Conservation (phyloP, 2,113 vertebrate species). For the Onychorhynchus coronatus region DNA sequence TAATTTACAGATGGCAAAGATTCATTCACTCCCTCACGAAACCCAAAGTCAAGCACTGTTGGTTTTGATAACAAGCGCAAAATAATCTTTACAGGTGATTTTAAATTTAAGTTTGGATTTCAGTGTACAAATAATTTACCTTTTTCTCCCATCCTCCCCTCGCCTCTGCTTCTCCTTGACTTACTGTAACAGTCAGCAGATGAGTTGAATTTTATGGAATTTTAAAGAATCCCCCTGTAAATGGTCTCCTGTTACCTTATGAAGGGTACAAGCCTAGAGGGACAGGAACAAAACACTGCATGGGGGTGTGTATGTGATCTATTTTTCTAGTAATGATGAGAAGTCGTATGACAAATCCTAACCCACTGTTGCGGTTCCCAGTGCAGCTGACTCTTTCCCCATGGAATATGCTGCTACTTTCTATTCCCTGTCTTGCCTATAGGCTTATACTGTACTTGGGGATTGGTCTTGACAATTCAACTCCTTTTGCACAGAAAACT, state of each 20-base stretch:
- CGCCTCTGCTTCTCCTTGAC: neutral
- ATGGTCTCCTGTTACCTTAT: slow-evolving; percentile 52
- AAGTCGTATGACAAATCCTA: slow-evolving; percentile 39
- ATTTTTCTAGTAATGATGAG: slow-evolving; percentile 50
- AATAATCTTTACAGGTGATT: neutral
- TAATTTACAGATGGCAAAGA: neutral
- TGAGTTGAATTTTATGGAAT: neutral
- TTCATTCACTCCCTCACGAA: neutral
- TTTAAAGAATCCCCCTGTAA: neutral
- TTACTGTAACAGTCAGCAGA: neutral
- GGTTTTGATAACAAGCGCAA: neutral
- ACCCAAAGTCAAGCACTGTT: neutral
- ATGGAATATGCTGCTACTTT: slow-evolving; percentile 60
- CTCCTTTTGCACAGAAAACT: slow-evolving; percentile 10
- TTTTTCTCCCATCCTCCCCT: neutral
- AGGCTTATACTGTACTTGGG: slow-evolving; percentile 51
- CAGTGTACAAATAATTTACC: neutral
- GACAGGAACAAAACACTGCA: neutral
- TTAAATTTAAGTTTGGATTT: neutral
- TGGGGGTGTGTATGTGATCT: neutral
- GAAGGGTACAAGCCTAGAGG: slow-evolving; percentile 58
- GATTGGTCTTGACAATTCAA: slow-evolving; percentile 49
- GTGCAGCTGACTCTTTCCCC: slow-evolving; percentile 43
- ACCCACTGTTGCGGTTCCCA: neutral
- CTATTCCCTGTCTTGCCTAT: slow-evolving; percentile 24